Percentiles rank a stretch among this genome's conserved stretches.
phyloP scores from a whole-genome alignment of 2,888 invertebrate species.

The Caenorhabditis macrosperma region DNA sequence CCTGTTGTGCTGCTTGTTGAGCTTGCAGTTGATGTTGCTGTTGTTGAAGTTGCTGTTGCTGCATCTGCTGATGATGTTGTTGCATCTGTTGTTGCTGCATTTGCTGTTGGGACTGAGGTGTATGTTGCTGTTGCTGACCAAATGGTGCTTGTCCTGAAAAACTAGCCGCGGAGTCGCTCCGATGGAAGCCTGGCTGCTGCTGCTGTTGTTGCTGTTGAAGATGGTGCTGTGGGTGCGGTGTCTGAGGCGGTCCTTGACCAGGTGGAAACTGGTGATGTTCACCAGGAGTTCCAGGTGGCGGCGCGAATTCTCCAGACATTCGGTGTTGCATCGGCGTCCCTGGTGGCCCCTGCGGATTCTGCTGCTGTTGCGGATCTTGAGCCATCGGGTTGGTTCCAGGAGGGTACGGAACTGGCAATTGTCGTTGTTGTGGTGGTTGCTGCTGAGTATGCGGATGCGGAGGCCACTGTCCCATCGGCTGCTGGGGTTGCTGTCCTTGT shows the following conservation, averaged over 20 bases:
- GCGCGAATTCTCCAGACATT: slow-evolving; percentile 52
- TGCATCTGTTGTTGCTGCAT: too few species aligned
- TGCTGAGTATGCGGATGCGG: slow-evolving; percentile 13
- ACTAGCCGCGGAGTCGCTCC: slow-evolving; percentile 57
- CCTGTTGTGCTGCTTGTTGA: too few species aligned
- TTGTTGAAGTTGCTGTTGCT: too few species aligned
- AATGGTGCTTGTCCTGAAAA: slow-evolving; percentile 14
- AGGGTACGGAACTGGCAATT: slow-evolving; percentile 59
- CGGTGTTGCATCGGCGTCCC: slow-evolving; percentile 36
- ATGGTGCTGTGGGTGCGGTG: too few species aligned
- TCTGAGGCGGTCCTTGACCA: slow-evolving; percentile 1
- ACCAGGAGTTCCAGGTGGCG: slow-evolving; percentile 21
- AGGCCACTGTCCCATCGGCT: slow-evolving; percentile 46
- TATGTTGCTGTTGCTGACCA: not conserved
- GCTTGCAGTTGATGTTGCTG: too few species aligned
- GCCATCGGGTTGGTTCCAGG: slow-evolving; percentile 33
- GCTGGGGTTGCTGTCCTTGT: too few species aligned
- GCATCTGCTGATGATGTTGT: too few species aligned
- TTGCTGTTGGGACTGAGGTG: too few species aligned
- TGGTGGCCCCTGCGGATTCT: not conserved
- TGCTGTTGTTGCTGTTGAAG: slow-evolving; percentile 3
- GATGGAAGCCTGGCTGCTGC: slow-evolving; percentile 33
- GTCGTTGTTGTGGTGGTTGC: slow-evolving; percentile 24
- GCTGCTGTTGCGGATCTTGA: slow-evolving; percentile 6
- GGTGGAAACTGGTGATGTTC: slow-evolving; percentile 18